These are phyloP conservation scores for Cheirogaleus medius DNA, from an alignment of 2,113 vertebrate genomes.

Conservation along the genomic window DNA sequence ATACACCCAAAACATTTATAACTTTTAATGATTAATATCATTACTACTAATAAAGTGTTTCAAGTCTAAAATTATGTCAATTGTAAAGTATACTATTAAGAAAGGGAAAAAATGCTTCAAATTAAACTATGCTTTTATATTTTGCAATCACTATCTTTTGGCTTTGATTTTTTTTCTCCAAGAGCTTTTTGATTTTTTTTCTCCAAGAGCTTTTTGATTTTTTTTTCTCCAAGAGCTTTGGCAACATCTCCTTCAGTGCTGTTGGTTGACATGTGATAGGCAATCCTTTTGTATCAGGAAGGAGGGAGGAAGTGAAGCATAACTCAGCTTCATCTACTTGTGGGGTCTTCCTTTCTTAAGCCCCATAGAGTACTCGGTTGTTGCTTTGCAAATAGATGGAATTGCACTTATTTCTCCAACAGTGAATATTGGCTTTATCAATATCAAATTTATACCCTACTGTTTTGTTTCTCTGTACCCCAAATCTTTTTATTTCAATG, in stretches of 20 bases:
- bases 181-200: too few species aligned
- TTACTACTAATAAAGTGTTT: background rate
- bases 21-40: background rate
- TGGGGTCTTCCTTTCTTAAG: background rate
- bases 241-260: background rate
- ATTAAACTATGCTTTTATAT: background rate
- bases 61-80: background rate
- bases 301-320: too few species aligned
- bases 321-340: background rate
- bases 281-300: background rate
- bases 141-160: background rate
- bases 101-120: background rate
- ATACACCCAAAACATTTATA: background rate
- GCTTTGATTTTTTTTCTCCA: background rate
- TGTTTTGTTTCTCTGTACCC: background rate
- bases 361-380: background rate
- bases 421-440: background rate
- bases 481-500: background rate
- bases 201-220: background rate
- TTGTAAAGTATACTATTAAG: background rate
- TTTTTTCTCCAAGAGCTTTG: background rate
- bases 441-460: background rate
- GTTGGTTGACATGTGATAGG: background rate
- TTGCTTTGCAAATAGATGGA: conserved; percentile 1
- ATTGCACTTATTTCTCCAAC: background rate